A percentile compares a stretch with the other conserved stretches of the same genome.
Conservation (phyloP, 2,888 invertebrate species). For the Ectemnius continuus region DNA sequence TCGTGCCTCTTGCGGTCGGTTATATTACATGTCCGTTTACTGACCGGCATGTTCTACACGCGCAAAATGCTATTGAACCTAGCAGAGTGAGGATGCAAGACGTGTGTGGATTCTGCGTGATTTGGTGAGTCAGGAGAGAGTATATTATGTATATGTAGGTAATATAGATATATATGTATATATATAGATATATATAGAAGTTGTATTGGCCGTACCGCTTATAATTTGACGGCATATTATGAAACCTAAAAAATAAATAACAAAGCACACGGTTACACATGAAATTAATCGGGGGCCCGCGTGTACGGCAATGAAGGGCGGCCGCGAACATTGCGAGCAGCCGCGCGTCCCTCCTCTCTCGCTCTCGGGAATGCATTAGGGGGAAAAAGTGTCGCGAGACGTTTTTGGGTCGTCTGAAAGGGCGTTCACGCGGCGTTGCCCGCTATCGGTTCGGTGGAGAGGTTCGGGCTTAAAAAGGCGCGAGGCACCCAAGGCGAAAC, state of each 20-base stretch:
- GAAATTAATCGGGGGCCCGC: conserved; percentile 37
- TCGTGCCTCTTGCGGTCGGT: no score
- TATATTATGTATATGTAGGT: conserved; percentile 28
- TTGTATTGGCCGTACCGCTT: conserved; percentile 76
- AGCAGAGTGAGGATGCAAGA: conserved; percentile 61
- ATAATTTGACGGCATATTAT: conserved; percentile 77
- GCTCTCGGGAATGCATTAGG: no score
- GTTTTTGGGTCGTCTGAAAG: neutral
- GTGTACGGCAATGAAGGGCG: neutral
- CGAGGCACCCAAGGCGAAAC: neutral
- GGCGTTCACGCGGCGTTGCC: neutral
- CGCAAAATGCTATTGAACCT: conserved; percentile 51
- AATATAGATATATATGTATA: no score
- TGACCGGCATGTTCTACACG: conserved; percentile 40
- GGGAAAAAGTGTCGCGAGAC: no score
- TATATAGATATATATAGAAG: conserved; percentile 36
- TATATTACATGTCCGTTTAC: conserved; percentile 12
- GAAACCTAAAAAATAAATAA: conserved; percentile 77
- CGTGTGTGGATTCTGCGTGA: conserved; percentile 38
- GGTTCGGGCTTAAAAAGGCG: neutral
- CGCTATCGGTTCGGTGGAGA: neutral
- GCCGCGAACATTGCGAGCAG: no score
- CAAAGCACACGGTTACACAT: conserved; percentile 72
- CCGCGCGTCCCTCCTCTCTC: no score
- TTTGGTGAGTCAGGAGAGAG: conserved; percentile 63